Base-by-base conservation (phyloP, 2,888 invertebrate species). In the Melieria crassipennis region DNA sequence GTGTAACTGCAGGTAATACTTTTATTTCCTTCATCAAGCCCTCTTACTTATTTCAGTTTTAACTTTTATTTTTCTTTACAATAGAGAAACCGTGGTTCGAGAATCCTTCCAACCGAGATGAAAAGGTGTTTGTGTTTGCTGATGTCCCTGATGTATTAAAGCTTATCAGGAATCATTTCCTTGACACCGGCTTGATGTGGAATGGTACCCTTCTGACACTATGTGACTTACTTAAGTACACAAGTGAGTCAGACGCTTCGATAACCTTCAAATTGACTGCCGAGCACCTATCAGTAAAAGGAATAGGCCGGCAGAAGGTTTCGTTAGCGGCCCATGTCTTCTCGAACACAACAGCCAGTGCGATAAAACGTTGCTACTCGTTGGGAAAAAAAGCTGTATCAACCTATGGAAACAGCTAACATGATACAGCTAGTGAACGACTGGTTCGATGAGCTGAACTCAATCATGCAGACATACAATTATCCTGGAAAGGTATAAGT, bases 121-220 rank as follows among this genome's bases (percentile, higher is more conserved):
- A 63, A 57, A 70, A 73, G 69, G 42, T 76, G n/a, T 73, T 67
- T 58, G 13, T 48, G 1, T 73, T 73, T 55, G 66, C 70, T 11
- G 60, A 73, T 60, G 67, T 30, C 7, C 55, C 74, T 0, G 70
- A 73, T 45, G 11, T 79, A 7, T 11, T 78, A 0, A 76, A 76
- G 50, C 55, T 74, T 9, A 45, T 79, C 7, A 69, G 77, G 16
- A 75, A 76, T 11, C 75, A 75, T 52, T 79, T 68, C 13, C 50
- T 79, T 7, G 68, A 66, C 45, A n/a, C n/a, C 11, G 61, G 46
- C 5, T 11, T 61, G 0, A n/a, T n/a, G 4, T 46, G 61, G 45
- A n/a, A 61, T 9, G 46, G 42, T 10, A 3, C 4, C 0, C 3
- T 57, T 0, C 3, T 9, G 4, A 66, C 73, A 0, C 13, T 75